Evolutionary conservation across 2,888 invertebrate species (phyloP).

Genomic region (Tridacna crocea): DNA sequence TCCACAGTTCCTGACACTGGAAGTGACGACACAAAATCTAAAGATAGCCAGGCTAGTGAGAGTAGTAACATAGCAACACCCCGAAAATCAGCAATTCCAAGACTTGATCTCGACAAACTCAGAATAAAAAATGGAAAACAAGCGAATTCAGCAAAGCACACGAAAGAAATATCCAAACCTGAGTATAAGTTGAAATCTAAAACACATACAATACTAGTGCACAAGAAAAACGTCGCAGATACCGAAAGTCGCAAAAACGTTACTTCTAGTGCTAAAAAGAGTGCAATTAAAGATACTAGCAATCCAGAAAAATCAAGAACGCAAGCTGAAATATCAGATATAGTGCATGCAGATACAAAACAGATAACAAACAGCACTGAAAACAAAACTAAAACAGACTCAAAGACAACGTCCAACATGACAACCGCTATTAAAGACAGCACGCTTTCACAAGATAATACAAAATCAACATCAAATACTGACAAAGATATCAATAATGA

Average conservation of each 20-base stretch:
- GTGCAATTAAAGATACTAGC: slow-evolving; percentile 9
- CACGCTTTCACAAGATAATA: not conserved
- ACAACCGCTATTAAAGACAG: not conserved
- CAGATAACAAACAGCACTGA: not conserved
- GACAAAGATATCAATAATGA: not conserved
- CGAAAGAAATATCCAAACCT: slow-evolving; percentile 4
- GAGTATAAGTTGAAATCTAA: slow-evolving; percentile 37
- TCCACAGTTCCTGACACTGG: slow-evolving; percentile 32
- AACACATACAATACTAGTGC: slow-evolving; percentile 38
- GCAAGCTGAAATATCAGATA: not conserved
- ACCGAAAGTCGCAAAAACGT: not conserved
- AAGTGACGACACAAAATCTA: slow-evolving; percentile 15
- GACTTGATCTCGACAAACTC: slow-evolving; percentile 20
- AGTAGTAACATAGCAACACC: slow-evolving; percentile 1
- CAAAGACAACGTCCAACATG: not conserved
- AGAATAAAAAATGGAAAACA: slow-evolving; percentile 19
- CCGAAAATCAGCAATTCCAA: slow-evolving; percentile 12
- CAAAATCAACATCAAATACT: not conserved
- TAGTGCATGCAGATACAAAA: not conserved
- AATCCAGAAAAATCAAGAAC: slow-evolving; percentile 6
- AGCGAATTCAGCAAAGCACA: slow-evolving; percentile 9
- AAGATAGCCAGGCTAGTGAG: slow-evolving; percentile 17
- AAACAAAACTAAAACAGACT: not conserved
- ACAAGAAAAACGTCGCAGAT: not conserved
- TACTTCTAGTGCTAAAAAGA: slow-evolving; percentile 16